Evolutionary conservation across 2,888 invertebrate genomes (phyloP), one percentile per base, ranked within the genome.

Genomic region (Melanotus villosus): DNA sequence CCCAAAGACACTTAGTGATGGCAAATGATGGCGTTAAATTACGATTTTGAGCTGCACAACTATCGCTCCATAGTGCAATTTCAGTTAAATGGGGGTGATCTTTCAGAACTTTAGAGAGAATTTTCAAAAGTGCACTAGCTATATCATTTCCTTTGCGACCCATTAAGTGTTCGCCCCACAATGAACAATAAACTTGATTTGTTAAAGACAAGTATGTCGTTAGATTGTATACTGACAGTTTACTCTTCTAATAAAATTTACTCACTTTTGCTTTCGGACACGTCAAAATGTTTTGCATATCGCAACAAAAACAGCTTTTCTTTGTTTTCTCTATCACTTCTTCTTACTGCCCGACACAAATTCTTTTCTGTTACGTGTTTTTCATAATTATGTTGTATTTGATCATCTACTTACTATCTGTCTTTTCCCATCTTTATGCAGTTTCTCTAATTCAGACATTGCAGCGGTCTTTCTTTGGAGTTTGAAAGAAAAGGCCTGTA

Each of bases 61-160:
- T 70, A 43, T 75, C 73, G 34, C 68, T 65, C 76, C 77, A 78
- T 12, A 75, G 18, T n/a, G 65, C 71, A 9, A 76, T 14, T 10
- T 70, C 38, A 1, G 12, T 41, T 23, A 58, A 23, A 41, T 7
- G 3, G 1, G 36, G 36, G 1, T 41, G 1, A 9, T 34, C 19
- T 34, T 2, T 2, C 1, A 56, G 14, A 18, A 34, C 32, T 7
- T 32, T 5, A 1, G n/a, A 1, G n/a, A 32, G 32, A 21, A 18
- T 23, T 47, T 47, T n/a, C n/a, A n/a, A 32, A 32, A 38, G 38
- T 2, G 38, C 38, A 14, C 38, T 38, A 2, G 38, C 12, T 1
- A 38, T 12, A 38, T 38, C 38, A 14, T 38, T 38, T 2, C 38
- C 38, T 14, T 38, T 38, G 1, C 38, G 38, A 3, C 38, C 38